Conservation (phyloP, 2,797 vertebrate genomes). For the Eulemur rubriventer region DNA sequence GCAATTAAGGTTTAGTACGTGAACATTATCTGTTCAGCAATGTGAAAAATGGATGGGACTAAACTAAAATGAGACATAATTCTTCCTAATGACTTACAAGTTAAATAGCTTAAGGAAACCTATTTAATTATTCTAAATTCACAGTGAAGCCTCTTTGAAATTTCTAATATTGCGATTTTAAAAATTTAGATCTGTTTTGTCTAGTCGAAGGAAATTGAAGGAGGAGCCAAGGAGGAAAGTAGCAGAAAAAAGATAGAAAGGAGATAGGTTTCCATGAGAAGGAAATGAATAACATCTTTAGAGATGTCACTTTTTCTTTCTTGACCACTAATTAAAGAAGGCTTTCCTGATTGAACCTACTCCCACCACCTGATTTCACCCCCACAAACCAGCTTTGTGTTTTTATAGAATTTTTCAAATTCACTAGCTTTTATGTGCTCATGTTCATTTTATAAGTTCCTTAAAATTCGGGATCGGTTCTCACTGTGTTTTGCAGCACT, state of each 20-base stretch:
- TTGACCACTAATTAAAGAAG: background rate
- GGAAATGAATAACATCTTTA: background rate
- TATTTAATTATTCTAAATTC: conserved; percentile 37
- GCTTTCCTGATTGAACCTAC: background rate
- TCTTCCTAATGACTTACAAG: conserved; percentile 52
- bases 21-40: conserved; percentile 58
- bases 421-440: background rate
- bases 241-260: background rate
- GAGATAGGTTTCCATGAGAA: background rate
- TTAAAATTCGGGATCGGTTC: background rate
- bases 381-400: background rate
- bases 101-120: background rate
- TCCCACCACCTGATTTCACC: background rate
- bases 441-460: background rate
- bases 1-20: conserved; percentile 57
- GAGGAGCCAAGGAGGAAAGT: background rate
- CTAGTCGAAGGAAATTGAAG: conserved; percentile 9
- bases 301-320: background rate
- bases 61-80: conserved; percentile 44
- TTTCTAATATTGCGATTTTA: background rate
- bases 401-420: background rate
- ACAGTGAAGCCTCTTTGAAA: conserved; percentile 29
- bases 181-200: conserved; percentile 22
- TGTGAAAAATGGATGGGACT: conserved; percentile 55
- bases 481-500: background rate